Conservation (phyloP, 2,888 invertebrate genomes). For the Drosophila siamana region DNA sequence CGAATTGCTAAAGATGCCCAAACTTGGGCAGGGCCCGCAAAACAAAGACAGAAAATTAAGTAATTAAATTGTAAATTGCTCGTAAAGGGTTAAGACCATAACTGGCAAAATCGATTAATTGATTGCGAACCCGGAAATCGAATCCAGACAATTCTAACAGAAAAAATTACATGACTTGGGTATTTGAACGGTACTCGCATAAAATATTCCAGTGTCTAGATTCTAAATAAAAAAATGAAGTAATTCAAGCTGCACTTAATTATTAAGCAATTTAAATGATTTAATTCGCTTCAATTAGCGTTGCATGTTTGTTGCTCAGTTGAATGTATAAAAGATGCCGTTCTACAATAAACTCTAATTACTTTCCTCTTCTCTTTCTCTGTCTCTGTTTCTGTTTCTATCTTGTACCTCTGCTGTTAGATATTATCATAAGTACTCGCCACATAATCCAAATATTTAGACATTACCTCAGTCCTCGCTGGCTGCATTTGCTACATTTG, state of each 20-base stretch:
- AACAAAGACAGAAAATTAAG: constrained; percentile 23
- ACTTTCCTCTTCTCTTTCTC: neutral
- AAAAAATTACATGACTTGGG: neutral
- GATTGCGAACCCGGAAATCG: constrained; percentile 24
- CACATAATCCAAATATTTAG: constrained; percentile 34
- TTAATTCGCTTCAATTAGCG: constrained; percentile 26
- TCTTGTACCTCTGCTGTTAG: too few relatives aligned
- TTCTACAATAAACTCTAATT: constrained; percentile 6
- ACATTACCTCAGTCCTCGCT: constrained; percentile 5
- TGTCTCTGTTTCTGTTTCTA: too few relatives aligned
- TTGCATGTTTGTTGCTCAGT: constrained; percentile 18
- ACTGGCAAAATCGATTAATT: constrained; percentile 33
- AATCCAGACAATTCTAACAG: constrained; percentile 6
- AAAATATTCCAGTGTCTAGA: neutral
- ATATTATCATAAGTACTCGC: constrained; percentile 18
- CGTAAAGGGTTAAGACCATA: constrained; percentile 39
- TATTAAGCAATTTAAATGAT: constrained; percentile 29
- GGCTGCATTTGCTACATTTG: constrained; percentile 7
- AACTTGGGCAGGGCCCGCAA: constrained; percentile 43
- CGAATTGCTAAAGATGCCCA: constrained; percentile 51
- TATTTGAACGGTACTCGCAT: neutral
- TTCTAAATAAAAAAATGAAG: neutral
- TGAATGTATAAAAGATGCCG: constrained; percentile 11
- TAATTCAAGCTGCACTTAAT: constrained; percentile 8
- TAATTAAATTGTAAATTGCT: constrained; percentile 39